phyloP scores from a whole-genome alignment of 2,797 vertebrate genomes.

The Rhyacichthys aspro region DNA sequence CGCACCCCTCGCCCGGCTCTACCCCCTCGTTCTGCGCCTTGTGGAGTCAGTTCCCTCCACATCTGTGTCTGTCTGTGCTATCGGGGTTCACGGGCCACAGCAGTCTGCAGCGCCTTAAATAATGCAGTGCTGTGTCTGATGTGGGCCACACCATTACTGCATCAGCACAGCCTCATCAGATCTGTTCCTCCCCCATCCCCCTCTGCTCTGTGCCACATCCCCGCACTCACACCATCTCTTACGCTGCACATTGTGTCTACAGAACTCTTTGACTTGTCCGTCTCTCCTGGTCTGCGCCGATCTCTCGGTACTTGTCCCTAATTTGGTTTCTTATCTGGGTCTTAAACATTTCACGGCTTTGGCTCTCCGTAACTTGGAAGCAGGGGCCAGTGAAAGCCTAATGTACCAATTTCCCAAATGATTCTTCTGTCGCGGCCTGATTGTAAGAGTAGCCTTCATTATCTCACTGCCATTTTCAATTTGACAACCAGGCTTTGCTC shows the following conservation, averaged over 20 bases:
- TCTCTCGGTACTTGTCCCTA: neutral
- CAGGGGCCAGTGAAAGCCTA: neutral
- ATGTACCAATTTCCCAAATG: constrained; percentile 2
- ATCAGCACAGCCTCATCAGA: constrained; percentile 47
- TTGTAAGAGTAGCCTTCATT: neutral
- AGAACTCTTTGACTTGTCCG: constrained; percentile 21
- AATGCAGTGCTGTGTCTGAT: constrained; percentile 67
- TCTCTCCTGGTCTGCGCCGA: constrained; percentile 7
- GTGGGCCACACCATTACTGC: constrained; percentile 56
- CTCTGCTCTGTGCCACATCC: neutral
- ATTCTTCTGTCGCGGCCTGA: neutral
- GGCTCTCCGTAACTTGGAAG: too few species aligned
- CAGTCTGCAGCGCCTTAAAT: constrained; percentile 67
- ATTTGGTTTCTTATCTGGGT: constrained; percentile 10
- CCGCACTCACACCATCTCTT: constrained; percentile 11
- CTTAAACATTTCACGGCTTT: neutral
- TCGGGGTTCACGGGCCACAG: constrained; percentile 43
- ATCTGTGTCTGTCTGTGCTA: constrained; percentile 30
- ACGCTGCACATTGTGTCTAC: constrained; percentile 16
- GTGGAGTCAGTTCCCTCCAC: too few species aligned
- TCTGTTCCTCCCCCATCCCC: constrained; percentile 43
- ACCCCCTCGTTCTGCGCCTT: neutral
- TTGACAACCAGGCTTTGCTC: neutral
- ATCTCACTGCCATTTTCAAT: neutral
- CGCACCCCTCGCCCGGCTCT: too few species aligned